These are phyloP conservation scores for Platycheirus rosarum DNA, from an alignment of 2,888 invertebrate species.

Conservation along the genomic window DNA sequence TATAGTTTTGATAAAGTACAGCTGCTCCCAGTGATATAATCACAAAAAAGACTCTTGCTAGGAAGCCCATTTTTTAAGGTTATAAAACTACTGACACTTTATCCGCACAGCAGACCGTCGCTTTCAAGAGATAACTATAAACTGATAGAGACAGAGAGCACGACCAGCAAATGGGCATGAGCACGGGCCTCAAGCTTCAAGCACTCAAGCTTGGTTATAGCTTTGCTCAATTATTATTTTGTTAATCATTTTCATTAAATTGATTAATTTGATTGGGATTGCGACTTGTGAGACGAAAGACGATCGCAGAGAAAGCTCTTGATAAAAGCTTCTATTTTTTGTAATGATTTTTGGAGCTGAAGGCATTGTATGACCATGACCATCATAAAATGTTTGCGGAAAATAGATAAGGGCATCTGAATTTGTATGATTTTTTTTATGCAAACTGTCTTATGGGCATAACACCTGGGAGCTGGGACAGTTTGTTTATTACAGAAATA, in stretches of 20 bases:
- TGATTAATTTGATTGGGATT: conserved; percentile 3
- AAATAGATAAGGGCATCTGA: too few relatives aligned
- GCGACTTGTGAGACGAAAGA: neutral
- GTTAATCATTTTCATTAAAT: neutral
- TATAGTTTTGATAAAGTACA: conserved; percentile 79
- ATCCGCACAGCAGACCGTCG: conserved; percentile 4
- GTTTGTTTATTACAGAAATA: too few relatives aligned
- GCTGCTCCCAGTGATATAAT: conserved; percentile 76
- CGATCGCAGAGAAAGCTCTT: neutral
- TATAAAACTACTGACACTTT: neutral
- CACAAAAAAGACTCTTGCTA: conserved; percentile 77
- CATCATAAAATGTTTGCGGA: too few relatives aligned
- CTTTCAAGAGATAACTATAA: conserved; percentile 13
- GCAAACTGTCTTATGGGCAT: too few relatives aligned
- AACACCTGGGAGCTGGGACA: too few relatives aligned
- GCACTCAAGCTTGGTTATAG: neutral
- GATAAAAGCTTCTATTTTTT: conserved; percentile 9
- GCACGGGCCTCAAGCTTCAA: neutral
- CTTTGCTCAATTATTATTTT: neutral
- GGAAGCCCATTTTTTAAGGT: conserved; percentile 70
- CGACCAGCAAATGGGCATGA: conserved; percentile 30
- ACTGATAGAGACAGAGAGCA: too few relatives aligned
- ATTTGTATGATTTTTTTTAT: too few relatives aligned
- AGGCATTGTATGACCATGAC: too few relatives aligned
- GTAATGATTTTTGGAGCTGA: too few relatives aligned